Evolutionary conservation across 2,113 vertebrate genomes (phyloP), one percentile per base, ranked within the genome.

Genomic region (Neolamprologus hecqui): DNA sequence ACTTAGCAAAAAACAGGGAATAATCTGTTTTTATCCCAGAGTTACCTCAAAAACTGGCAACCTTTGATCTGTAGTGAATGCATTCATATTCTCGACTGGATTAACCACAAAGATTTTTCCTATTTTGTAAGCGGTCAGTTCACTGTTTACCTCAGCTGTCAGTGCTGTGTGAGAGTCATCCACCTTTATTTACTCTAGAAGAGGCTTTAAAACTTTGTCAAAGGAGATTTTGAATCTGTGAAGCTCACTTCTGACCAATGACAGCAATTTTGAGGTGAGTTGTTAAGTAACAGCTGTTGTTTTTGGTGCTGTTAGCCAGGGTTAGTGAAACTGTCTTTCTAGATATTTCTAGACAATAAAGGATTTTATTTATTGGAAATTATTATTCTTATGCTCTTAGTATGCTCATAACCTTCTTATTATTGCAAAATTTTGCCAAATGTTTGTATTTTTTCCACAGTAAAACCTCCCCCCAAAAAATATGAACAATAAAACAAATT

Each of bases 401-500:
- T 37, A 65, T 65, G 37, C 19, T n/a, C 33, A 37, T 65, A 37
- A 13, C 17, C 1, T n/a, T 65, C 0, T 65, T n/a, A 13, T 35
- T 63, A 35, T 63, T 35, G 31, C n/a, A n/a, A 37, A 12, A 13
- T 2, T 12, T 12, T 35, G 6, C 17, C 31, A 65, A 65, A 7
- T 63, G 28, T 4, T 33, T 35, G 31, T 2, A 35, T 35, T 63
- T 63, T 28, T 35, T 35, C 58, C 58, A 63, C 4, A 33, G 9
- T 63, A 58, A 0, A 26, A 26, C 23, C 23, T 26, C 10, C 37
- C 37, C 37, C 37, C 35, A 2, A 2, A 37, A 10, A 10, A 26
- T 28, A 28, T 35, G 31, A 65, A 65, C 17, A 35, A 65, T 65
- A 65, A 65, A 35, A 35, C 17, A n/a, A 35, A n/a, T 97, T 99